Base-by-base conservation (phyloP, 2,113 vertebrate genomes). In the Plecturocebus donacophilus region DNA sequence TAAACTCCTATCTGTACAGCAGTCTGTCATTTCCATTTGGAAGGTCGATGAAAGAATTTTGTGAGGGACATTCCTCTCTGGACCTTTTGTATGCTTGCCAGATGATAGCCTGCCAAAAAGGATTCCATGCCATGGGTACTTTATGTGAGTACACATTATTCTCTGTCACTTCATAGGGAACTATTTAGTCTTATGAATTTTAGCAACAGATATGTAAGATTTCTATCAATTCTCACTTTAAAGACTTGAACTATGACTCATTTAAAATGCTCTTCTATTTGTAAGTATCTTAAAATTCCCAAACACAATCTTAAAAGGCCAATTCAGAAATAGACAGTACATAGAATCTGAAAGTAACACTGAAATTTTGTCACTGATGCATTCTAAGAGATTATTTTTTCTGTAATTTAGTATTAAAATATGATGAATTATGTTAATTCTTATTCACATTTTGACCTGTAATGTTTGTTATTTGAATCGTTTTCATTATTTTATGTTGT, bases 211-310 rank as follows among this genome's bases (percentile, higher is more conserved):
- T 91, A 70, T 88, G 3, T 45, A 32, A 81, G 4, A 91, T 82
- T 96, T 93, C 27, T 90, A 58, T 73, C 49, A 96, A 20, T 68
- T 97, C 38, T 93, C 76, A 92, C 54, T 89, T 76, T 79, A 13
- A 7, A 92, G 40, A 80, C 94, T 89, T 97, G 49, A 97, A 88
- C 79, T 91, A 40, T 79, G 77, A 96, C 32, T 97, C 58, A 86
- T 42, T 84, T 76, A 16, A 90, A 93, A 93, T 38, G 0, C 58
- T 81, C 21, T 66, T 91, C 42, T 83, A 52, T 85, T 75, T 92
- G 32, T 85, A 47, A 91, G 77, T 80, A 64, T 90, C 56, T 95
- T 95, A 97, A 91, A 97, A 88, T 85, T 81, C 20, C 13, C 32
- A 64, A 94, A 58, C 76, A 96, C 32, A 95, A 84, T 5, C 25